Percentiles rank a stretch among this genome's conserved stretches.
Conservation (phyloP, 2,888 invertebrate genomes). For the Drosophila acutilabella region DNA sequence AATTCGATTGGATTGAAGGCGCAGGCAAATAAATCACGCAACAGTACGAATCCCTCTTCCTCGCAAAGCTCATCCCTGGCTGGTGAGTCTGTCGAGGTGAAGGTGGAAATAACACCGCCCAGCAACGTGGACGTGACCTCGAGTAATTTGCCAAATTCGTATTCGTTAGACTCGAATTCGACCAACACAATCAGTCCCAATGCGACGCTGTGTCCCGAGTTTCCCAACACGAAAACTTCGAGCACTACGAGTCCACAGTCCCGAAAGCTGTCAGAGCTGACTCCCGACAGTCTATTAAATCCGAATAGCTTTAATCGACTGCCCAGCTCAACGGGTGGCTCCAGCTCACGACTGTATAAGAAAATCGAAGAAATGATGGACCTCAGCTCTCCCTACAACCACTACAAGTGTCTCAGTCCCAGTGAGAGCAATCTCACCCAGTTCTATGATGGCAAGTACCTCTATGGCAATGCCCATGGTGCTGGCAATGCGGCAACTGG, state of each 20-base stretch:
- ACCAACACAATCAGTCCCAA: constrained; percentile 83
- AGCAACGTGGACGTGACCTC: constrained; percentile 79
- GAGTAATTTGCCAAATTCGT: constrained; percentile 82
- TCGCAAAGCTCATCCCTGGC: constrained; percentile 85
- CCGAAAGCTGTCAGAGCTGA: constrained; percentile 84
- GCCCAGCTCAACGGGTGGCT: constrained; percentile 82
- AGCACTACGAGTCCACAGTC: constrained; percentile 79
- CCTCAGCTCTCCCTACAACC: constrained; percentile 90
- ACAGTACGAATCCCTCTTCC: constrained; percentile 84
- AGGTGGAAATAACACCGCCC: constrained; percentile 85
- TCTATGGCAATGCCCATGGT: constrained; percentile 68
- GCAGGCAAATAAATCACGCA: constrained; percentile 83
- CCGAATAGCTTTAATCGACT: constrained; percentile 84
- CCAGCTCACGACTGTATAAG: constrained; percentile 84
- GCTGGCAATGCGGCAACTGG: constrained; percentile 37
- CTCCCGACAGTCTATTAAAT: constrained; percentile 83
- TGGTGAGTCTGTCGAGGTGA: constrained; percentile 85
- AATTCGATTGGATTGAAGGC: constrained; percentile 85
- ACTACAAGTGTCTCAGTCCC: constrained; percentile 90
- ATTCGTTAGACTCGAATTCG: constrained; percentile 84
- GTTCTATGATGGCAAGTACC: constrained; percentile 83
- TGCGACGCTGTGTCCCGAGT: constrained; percentile 81
- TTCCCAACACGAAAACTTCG: constrained; percentile 78
- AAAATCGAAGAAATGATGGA: constrained; percentile 86
- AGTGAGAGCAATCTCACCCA: constrained; percentile 86